These are phyloP conservation scores for Drosophila ananassae DNA, from an alignment of 1,140 invertebrate species.

Conservation along the genomic window DNA sequence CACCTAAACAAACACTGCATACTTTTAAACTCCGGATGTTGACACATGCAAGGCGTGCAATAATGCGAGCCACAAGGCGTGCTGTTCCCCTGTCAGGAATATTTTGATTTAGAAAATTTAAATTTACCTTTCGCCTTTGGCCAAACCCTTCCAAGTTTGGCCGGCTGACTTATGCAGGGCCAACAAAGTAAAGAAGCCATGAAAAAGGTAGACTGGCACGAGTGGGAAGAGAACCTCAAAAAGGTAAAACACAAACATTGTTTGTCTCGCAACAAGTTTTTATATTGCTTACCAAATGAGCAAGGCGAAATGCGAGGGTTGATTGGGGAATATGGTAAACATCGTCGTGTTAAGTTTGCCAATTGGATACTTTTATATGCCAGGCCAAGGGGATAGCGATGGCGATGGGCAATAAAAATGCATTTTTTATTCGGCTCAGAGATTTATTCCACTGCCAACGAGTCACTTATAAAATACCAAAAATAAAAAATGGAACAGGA, in stretches of 20 bases:
- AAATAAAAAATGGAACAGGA: neutral
- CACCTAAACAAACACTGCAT: conserved; percentile 74
- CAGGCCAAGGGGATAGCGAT: conserved; percentile 8
- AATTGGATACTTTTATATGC: conserved; percentile 46
- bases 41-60: conserved; percentile 53
- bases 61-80: conserved; percentile 30
- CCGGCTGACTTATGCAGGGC: conserved; percentile 49
- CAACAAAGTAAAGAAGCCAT: conserved; percentile 55
- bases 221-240: neutral
- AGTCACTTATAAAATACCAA: conserved; percentile 37
- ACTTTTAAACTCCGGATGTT: conserved; percentile 54
- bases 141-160: neutral
- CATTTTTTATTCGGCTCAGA: conserved; percentile 58
- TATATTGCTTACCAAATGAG: conserved; percentile 80
- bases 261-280: conserved; percentile 67
- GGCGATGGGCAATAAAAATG: conserved; percentile 62
- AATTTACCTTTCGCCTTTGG: conserved; percentile 41
- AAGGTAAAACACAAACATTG: conserved; percentile 64
- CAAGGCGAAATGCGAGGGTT: conserved; percentile 3
- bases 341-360: conserved; percentile 41
- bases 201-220: conserved; percentile 41
- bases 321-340: conserved; percentile 24
- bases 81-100: conserved; percentile 53
- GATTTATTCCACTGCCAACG: conserved; percentile 56
- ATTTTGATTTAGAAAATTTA: conserved; percentile 77